Percentiles rank a stretch among this genome's conserved stretches.
Conservation (phyloP, 2,888 invertebrate genomes). For the Tholera decimalis region DNA sequence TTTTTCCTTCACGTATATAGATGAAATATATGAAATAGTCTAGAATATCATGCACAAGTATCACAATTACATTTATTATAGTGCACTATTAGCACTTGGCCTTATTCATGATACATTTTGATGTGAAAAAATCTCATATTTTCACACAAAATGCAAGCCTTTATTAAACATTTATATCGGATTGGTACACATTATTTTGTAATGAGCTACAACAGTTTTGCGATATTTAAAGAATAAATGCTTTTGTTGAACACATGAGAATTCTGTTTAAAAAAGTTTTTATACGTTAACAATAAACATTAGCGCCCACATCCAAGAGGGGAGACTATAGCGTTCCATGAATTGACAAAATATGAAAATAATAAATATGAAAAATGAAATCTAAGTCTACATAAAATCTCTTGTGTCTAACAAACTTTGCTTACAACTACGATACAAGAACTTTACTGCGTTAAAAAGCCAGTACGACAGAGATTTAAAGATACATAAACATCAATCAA, state of each 20-base stretch:
- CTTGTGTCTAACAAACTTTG: neutral
- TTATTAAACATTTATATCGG: constrained; percentile 40
- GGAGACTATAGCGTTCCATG: too few species aligned
- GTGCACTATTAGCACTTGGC: constrained; percentile 38
- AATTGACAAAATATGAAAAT: too few species aligned
- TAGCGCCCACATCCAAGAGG: too few species aligned
- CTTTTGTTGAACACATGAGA: constrained; percentile 38
- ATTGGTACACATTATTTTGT: constrained; percentile 52
- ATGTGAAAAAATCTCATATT: constrained; percentile 40
- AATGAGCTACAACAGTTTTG: constrained; percentile 34
- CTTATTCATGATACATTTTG: constrained; percentile 34
- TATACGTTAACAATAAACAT: too few species aligned
- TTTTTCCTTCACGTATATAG: too few species aligned
- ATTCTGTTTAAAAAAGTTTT: too few species aligned
- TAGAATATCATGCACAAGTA: neutral
- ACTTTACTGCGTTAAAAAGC: neutral
- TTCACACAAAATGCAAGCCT: constrained; percentile 54
- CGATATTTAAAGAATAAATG: constrained; percentile 19
- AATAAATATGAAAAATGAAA: too few species aligned
- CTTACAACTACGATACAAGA: neutral
- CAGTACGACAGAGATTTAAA: neutral
- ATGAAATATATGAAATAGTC: neutral
- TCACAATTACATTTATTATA: constrained; percentile 23
- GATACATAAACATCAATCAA: constrained; percentile 2
- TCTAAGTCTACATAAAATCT: neutral